Evolutionary conservation across 2,797 vertebrate species (phyloP).

Genomic region (Notolepis coatsorum): DNA sequence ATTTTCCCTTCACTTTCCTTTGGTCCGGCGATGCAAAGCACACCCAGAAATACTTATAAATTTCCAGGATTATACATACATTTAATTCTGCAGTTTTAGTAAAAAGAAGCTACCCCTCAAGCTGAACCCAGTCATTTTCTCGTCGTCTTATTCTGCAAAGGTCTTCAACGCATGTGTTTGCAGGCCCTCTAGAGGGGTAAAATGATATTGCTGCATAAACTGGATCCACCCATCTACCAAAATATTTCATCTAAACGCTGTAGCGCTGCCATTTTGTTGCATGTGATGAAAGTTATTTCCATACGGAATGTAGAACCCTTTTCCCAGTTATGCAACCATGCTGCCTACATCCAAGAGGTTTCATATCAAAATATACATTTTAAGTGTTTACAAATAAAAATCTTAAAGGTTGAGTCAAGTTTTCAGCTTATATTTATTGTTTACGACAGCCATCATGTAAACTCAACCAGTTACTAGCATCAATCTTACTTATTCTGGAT

Average conservation of each 20-base stretch:
- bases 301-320: neutral
- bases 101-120: slow-evolving; percentile 18
- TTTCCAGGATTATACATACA: neutral
- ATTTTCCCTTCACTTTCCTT: neutral
- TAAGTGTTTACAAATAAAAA: neutral
- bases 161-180: neutral
- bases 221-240: neutral
- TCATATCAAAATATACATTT: neutral
- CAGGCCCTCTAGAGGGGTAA: slow-evolving; percentile 66
- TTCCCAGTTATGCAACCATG: neutral
- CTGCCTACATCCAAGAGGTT: neutral
- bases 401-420: slow-evolving; percentile 3
- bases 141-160: neutral
- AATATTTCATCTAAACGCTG: slow-evolving; percentile 14
- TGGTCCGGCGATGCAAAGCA: slow-evolving; percentile 12
- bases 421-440: slow-evolving; percentile 9
- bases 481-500: neutral
- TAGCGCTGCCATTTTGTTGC: slow-evolving; percentile 40
- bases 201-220: neutral
- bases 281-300: neutral
- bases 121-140: slow-evolving; percentile 32
- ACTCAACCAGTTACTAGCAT: neutral
- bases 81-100: slow-evolving; percentile 5
- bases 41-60: no score
- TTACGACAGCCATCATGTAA: neutral